Evolutionary conservation across 2,888 invertebrate genomes (phyloP).

Genomic region (Caprella mutica): DNA sequence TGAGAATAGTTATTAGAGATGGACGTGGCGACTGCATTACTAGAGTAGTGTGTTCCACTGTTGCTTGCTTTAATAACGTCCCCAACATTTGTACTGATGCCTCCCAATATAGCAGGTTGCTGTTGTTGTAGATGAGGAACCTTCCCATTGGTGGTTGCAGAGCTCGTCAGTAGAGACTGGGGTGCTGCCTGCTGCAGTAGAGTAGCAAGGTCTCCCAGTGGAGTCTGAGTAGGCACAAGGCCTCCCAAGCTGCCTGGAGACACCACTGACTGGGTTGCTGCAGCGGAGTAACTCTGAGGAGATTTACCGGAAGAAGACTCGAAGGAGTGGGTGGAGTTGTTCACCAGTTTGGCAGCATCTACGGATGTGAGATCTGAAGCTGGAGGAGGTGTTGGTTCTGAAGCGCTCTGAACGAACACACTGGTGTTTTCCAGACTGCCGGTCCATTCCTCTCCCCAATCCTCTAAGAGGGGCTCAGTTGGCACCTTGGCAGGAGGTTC

Average conservation of each 20-base stretch:
- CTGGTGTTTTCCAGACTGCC: conserved; percentile 88
- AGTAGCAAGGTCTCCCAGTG: conserved; percentile 36
- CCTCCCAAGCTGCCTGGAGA: neutral
- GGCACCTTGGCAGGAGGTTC: conserved; percentile 43
- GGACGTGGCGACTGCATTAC: no score
- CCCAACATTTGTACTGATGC: conserved; percentile 29
- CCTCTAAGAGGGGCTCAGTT: conserved; percentile 52
- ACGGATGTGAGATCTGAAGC: conserved; percentile 43
- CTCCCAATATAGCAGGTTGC: conserved; percentile 14
- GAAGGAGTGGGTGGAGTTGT: conserved; percentile 30
- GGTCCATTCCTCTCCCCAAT: conserved; percentile 89
- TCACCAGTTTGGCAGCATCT: conserved; percentile 25
- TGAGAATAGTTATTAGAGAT: no score
- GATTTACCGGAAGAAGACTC: conserved; percentile 8
- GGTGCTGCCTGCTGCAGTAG: conserved; percentile 37
- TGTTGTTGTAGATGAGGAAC: neutral
- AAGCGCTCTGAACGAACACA: conserved; percentile 52
- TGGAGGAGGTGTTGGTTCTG: conserved; percentile 38
- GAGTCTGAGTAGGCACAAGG: conserved; percentile 30
- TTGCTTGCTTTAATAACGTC: conserved; percentile 25
- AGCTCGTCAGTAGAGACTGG: conserved; percentile 14
- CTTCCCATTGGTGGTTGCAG: neutral
- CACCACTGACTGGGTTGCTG: conserved; percentile 9
- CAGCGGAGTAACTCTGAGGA: conserved; percentile 34
- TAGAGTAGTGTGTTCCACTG: no score